Base-by-base conservation (phyloP, 2,797 vertebrate genomes). In the Limosa lapponica region DNA sequence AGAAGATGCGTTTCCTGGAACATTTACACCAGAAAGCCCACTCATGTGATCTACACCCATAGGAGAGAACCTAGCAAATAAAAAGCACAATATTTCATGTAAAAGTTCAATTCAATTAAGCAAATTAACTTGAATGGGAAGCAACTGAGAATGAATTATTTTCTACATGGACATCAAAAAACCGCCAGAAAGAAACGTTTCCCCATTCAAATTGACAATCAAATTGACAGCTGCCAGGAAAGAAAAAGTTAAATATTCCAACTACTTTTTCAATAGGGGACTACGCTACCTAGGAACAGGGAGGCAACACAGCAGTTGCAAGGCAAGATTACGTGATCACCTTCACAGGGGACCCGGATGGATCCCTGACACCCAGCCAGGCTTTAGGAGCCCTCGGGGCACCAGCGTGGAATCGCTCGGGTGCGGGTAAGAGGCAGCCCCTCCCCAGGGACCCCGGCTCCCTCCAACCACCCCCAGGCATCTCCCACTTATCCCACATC, bases 1-100 rank as follows among this genome's bases (percentile, higher is more conserved):
- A 19, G 99, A 99, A 88, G 99, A 98, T 87, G 99, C 98, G 98
- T 98, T 99, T 85, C 99, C 98, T 7, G 99, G 98, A 92, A 99
- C 98, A 82, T 98, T 98, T 95, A 99, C 99, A 43, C 99, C 98
- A 75, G 99, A 99, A 98, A 99, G 98, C 94, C 99, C 97, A 48
- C 99, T 98, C 99, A 99, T 99, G 98, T 99, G 99, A 97, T 99
- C 99, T 91, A 99, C 99, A 65, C 99, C 98, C 99, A 99, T 99
- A 37, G 99, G 99, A 91, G 99, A 99, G 98, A 99, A 99, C 98
- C 99, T 99, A 97, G 97, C 97, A 93, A 96, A 98, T 97, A 98
- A 97, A 98, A 98, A 98, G 97, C 97, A 98, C 96, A 98, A 98
- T 74, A 92, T 97, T 97, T 97, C 97, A 97, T 96, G 97, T 98